These are phyloP conservation scores for Spinus olivaceus DNA, from an alignment of 2,797 vertebrate species.

Conservation along the genomic window DNA sequence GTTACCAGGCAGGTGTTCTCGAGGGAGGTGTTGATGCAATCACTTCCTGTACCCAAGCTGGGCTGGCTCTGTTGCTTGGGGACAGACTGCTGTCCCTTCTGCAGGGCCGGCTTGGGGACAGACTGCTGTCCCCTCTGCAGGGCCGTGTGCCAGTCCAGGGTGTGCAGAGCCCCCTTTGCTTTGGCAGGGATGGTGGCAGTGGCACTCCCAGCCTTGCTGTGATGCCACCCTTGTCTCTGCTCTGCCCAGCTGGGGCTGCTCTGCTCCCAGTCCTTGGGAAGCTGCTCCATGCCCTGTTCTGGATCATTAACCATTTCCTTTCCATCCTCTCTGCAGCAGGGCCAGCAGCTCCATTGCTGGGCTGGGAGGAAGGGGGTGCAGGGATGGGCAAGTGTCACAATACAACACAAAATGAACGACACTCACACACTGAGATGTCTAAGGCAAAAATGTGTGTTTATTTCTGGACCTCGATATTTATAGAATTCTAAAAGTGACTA, in stretches of 20 bases:
- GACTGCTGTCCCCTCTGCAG: not conserved
- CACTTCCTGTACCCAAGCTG: not conserved
- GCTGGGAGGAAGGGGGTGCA: not conserved
- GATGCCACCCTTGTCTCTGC: not conserved
- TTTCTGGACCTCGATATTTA: not conserved
- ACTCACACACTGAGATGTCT: not conserved
- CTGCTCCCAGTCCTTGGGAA: not conserved
- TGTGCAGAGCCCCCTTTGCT: not conserved
- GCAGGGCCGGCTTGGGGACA: not conserved
- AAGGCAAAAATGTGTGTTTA: not conserved
- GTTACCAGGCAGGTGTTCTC: not conserved
- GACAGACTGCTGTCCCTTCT: not conserved
- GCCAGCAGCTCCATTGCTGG: not conserved
- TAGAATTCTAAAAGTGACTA: not conserved
- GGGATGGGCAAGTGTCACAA: not conserved
- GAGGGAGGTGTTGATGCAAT: not conserved
- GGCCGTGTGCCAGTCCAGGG: not conserved
- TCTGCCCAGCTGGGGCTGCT: not conserved
- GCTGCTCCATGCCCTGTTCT: not conserved
- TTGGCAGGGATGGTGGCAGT: accelerated
- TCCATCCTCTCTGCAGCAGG: not conserved
- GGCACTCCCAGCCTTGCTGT: not conserved
- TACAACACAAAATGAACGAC: accelerated
- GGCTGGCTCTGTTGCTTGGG: not conserved
- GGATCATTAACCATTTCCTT: not conserved